Percentiles rank a stretch among this genome's conserved stretches.
Conservation (phyloP, 2,797 vertebrate species). For the Pangasius krempfi region DNA sequence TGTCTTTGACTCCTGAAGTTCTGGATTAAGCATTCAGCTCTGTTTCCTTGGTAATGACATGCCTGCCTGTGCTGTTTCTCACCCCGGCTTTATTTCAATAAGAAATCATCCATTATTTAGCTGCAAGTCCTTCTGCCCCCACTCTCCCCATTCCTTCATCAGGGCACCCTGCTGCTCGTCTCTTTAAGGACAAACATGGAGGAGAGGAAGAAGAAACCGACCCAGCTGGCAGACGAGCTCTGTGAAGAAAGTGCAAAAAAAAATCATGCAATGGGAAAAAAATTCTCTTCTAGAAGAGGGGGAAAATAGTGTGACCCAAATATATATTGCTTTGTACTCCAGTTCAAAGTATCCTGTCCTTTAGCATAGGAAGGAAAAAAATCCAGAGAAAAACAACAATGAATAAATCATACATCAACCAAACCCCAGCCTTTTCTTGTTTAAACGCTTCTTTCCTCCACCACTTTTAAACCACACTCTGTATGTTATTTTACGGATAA, state of each 20-base stretch:
- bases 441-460: constrained; percentile 50
- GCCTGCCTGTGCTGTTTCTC: constrained; percentile 61
- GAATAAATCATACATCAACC: constrained; percentile 77
- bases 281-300: constrained; percentile 47
- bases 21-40: constrained; percentile 60
- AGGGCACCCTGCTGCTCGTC: constrained; percentile 74
- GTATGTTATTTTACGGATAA: constrained; percentile 43
- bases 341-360: constrained; percentile 82
- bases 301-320: constrained; percentile 74
- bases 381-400: constrained; percentile 77
- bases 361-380: constrained; percentile 65
- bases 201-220: constrained; percentile 63
- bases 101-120: constrained; percentile 81
- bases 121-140: constrained; percentile 71
- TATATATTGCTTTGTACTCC: constrained; percentile 80
- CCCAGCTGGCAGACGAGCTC: constrained; percentile 55
- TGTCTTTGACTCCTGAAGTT: constrained; percentile 51
- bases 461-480: constrained; percentile 44
- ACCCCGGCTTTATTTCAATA: constrained; percentile 72
- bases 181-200: constrained; percentile 79
- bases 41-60: constrained; percentile 69
- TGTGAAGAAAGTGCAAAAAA: constrained; percentile 46
- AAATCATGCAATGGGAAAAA: constrained; percentile 45
- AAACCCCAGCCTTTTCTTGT: constrained; percentile 61
- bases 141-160: constrained; percentile 60